Percentiles rank a stretch among this genome's conserved stretches.
These are phyloP conservation scores for Neomonachus schauinslandi DNA, from an alignment of 2,113 vertebrate species.

Conservation along the genomic window DNA sequence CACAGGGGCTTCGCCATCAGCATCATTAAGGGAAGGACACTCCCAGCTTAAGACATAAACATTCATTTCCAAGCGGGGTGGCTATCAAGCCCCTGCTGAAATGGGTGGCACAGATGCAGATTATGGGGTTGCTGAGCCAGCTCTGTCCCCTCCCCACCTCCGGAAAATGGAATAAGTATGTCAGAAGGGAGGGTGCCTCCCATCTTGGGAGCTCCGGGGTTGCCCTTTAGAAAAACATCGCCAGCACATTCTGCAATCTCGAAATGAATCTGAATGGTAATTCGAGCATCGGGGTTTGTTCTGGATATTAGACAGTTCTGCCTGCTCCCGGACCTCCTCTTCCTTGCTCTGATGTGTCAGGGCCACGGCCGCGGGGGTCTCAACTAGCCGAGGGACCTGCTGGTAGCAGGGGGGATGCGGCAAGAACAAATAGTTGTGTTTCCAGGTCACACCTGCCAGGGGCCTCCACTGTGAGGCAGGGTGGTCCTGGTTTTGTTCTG, in stretches of 20 bases:
- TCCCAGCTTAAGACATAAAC: not conserved
- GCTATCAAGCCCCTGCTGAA: not conserved
- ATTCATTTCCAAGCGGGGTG: not conserved
- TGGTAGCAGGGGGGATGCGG: not conserved
- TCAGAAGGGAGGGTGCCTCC: constrained; percentile 24
- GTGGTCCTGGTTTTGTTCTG: not conserved
- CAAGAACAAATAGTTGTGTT: not conserved
- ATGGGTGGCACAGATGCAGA: not conserved
- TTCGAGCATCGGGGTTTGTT: not conserved
- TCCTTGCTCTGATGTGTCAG: not conserved
- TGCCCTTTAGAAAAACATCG: constrained; percentile 74
- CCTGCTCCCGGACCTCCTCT: not conserved
- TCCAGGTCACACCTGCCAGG: constrained; percentile 57
- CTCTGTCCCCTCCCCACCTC: not conserved
- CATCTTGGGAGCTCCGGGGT: constrained; percentile 66
- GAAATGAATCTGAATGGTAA: constrained; percentile 61
- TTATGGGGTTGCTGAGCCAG: not conserved
- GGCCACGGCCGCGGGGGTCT: not conserved
- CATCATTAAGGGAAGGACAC: accelerated
- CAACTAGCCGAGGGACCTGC: not conserved
- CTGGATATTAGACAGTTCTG: not conserved
- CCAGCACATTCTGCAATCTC: constrained; percentile 70
- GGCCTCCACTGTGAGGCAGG: not conserved
- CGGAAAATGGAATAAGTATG: constrained; percentile 10
- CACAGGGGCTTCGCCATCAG: not conserved